Evolutionary conservation across 2,113 vertebrate species (phyloP).

Genomic region (Cebus imitator): DNA sequence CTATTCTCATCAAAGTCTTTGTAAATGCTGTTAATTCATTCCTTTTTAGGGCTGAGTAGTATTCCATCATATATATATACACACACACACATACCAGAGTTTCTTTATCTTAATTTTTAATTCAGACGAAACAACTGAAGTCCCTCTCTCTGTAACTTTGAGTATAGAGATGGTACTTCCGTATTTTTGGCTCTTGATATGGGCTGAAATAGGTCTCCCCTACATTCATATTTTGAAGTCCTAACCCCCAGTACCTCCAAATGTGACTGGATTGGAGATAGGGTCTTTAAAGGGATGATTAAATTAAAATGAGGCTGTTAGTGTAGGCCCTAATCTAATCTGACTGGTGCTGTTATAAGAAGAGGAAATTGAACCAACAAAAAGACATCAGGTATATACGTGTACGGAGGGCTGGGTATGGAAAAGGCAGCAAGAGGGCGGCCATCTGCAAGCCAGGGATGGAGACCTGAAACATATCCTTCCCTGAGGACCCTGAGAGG

Average conservation of each 20-base stretch:
- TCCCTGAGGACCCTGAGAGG: not conserved
- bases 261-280: not conserved
- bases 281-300: not conserved
- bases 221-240: not conserved
- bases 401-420: not conserved
- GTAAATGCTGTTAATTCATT: too few species aligned
- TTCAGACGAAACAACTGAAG: not conserved
- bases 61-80: too few species aligned
- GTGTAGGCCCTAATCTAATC: not conserved
- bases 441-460: not conserved
- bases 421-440: not conserved
- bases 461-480: not conserved
- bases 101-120: too few species aligned
- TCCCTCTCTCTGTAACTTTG: not conserved
- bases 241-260: fast-evolving
- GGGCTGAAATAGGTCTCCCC: not conserved
- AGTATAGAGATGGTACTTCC: not conserved
- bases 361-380: not conserved
- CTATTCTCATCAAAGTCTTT: not conserved
- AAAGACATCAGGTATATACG: not conserved
- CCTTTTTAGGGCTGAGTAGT: too few species aligned
- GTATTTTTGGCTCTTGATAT: not conserved
- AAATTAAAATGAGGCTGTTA: not conserved
- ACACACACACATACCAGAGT: too few species aligned
- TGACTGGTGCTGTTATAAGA: not conserved